phyloP scores from a whole-genome alignment of 2,113 vertebrate genomes.

The Cheirogaleus medius region DNA sequence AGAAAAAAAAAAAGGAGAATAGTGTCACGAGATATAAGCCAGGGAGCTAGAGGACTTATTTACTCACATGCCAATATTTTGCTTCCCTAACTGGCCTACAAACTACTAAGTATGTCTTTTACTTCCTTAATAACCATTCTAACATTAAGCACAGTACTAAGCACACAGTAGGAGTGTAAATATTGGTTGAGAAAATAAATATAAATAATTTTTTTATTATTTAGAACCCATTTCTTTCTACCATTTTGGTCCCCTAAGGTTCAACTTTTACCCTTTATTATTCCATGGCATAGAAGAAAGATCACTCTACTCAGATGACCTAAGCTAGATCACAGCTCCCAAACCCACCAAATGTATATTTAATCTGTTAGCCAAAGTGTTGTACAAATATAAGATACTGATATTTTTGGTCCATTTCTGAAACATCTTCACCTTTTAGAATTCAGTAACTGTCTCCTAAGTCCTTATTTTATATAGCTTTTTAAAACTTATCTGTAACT shows the following conservation, averaged over 20 bases:
- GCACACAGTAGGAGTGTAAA: background rate
- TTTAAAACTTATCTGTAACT: conserved; percentile 13
- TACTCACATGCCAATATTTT: background rate
- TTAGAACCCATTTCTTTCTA: background rate
- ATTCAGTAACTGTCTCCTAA: conserved; percentile 22
- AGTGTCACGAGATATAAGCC: background rate
- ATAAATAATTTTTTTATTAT: background rate
- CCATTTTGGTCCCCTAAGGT: background rate
- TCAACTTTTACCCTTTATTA: background rate
- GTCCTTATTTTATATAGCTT: background rate
- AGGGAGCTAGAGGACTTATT: background rate
- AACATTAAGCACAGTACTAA: background rate
- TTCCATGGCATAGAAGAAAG: background rate
- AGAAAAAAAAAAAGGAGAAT: background rate
- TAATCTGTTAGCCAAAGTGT: conserved; percentile 6
- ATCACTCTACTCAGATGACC: background rate
- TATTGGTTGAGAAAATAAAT: background rate
- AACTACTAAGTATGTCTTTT: background rate
- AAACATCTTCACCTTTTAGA: conserved; percentile 43
- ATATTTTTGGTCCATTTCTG: background rate
- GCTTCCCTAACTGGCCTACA: background rate
- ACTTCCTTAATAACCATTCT: background rate
- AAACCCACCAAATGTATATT: background rate
- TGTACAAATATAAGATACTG: background rate
- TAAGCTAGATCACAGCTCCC: background rate